A percentile compares a stretch with the other conserved stretches of the same genome.
Conservation (phyloP, 2,888 invertebrate species). For the Molorchus minor region DNA sequence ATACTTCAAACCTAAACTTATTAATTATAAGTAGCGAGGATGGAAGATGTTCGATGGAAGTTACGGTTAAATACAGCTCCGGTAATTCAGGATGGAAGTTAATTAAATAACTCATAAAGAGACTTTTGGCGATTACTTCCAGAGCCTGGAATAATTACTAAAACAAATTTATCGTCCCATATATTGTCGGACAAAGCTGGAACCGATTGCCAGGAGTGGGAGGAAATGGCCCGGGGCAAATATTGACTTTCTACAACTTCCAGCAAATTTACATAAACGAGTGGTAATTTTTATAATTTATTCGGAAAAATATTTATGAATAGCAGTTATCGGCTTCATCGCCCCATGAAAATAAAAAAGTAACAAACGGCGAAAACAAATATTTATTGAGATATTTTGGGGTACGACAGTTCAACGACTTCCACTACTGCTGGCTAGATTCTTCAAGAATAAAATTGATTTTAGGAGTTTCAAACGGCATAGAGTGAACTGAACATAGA, state of each 20-base stretch:
- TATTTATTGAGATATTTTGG: no score
- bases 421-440: no score
- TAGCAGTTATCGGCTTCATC: slow-evolving; percentile 1
- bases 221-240: background rate
- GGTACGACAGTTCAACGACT: no score
- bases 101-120: slow-evolving; percentile 13
- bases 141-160: slow-evolving; percentile 1
- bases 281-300: slow-evolving; percentile 6
- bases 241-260: background rate
- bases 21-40: no score
- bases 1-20: no score
- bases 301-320: slow-evolving; percentile 1
- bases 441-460: no score
- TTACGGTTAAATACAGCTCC: background rate
- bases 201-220: background rate
- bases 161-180: background rate
- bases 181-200: background rate
- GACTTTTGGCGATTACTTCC: slow-evolving; percentile 6
- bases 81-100: background rate
- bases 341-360: background rate
- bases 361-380: background rate
- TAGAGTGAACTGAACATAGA: no score
- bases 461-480: no score
- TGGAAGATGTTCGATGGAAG: no score
- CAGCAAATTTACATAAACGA: slow-evolving; percentile 2